Conservation (phyloP, 2,888 invertebrate species). For the Leptinotarsa juncta region DNA sequence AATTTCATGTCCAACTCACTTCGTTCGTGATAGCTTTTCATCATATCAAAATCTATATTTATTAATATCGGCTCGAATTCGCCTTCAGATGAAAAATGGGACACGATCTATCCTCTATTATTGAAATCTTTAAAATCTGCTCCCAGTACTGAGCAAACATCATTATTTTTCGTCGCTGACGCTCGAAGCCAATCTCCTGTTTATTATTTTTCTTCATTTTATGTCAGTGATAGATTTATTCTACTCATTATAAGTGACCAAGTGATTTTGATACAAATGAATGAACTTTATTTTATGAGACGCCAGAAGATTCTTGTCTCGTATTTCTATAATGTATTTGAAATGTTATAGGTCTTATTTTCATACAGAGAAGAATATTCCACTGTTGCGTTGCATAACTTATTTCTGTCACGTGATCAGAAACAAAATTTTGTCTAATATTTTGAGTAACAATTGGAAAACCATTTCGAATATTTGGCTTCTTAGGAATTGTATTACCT, state of each 20-base stretch:
- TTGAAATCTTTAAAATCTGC: background rate
- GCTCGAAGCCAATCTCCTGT: slow-evolving; percentile 1
- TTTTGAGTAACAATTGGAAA: too few relatives aligned
- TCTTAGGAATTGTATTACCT: too few relatives aligned
- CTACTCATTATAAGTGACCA: background rate
- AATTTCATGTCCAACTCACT: background rate
- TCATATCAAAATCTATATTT: background rate
- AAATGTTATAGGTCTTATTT: too few relatives aligned
- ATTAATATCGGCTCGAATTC: slow-evolving; percentile 12
- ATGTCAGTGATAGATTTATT: background rate
- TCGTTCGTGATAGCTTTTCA: background rate
- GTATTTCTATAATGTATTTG: too few relatives aligned
- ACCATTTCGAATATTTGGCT: too few relatives aligned
- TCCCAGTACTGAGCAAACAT: background rate
- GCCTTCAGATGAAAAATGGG: slow-evolving; percentile 3
- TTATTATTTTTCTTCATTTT: background rate
- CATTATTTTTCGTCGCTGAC: slow-evolving; percentile 1
- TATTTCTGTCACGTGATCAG: too few relatives aligned
- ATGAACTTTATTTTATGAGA: too few relatives aligned
- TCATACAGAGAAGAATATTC: too few relatives aligned
- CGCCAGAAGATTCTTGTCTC: too few relatives aligned
- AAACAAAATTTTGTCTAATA: too few relatives aligned
- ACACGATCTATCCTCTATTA: background rate
- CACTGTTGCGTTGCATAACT: too few relatives aligned
- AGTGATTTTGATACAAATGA: background rate